These are phyloP conservation scores for Onthophagus taurus DNA, from an alignment of 1,140 invertebrate genomes.

Conservation along the genomic window DNA sequence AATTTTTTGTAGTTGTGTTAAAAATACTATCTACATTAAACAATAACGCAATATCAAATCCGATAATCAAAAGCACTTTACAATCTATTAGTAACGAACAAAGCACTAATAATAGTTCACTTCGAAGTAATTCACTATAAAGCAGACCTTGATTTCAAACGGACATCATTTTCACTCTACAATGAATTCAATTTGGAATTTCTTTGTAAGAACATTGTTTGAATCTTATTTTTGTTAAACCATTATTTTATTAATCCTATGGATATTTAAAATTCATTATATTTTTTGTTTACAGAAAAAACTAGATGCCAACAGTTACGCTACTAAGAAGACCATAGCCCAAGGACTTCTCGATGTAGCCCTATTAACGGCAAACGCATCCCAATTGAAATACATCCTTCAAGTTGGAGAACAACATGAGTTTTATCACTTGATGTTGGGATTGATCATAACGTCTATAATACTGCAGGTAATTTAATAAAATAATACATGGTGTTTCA, in stretches of 20 bases:
- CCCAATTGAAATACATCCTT: slow-evolving; percentile 78
- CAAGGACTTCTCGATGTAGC: slow-evolving; percentile 76
- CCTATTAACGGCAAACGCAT: slow-evolving; percentile 72
- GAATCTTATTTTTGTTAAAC: background rate
- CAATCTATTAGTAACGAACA: no score
- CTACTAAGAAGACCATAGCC: slow-evolving; percentile 80
- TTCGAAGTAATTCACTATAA: no score
- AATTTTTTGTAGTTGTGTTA: no score
- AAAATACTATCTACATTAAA: no score
- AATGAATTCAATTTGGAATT: no score
- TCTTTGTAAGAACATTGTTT: no score
- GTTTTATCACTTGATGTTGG: slow-evolving; percentile 72
- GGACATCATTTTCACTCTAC: no score
- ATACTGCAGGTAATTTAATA: slow-evolving; percentile 74
- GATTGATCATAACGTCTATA: slow-evolving; percentile 72
- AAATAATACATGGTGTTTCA: no score
- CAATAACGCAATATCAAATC: no score
- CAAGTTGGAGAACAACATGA: slow-evolving; percentile 73
- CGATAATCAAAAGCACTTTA: no score
- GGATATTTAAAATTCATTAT: slow-evolving; percentile 3
- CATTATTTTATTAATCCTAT: background rate
- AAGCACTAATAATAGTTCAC: no score
- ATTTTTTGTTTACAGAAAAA: slow-evolving; percentile 42
- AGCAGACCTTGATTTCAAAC: no score
- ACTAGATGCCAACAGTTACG: slow-evolving; percentile 71